These are phyloP conservation scores for Turnix velox DNA, from an alignment of 2,113 vertebrate species.

Conservation along the genomic window DNA sequence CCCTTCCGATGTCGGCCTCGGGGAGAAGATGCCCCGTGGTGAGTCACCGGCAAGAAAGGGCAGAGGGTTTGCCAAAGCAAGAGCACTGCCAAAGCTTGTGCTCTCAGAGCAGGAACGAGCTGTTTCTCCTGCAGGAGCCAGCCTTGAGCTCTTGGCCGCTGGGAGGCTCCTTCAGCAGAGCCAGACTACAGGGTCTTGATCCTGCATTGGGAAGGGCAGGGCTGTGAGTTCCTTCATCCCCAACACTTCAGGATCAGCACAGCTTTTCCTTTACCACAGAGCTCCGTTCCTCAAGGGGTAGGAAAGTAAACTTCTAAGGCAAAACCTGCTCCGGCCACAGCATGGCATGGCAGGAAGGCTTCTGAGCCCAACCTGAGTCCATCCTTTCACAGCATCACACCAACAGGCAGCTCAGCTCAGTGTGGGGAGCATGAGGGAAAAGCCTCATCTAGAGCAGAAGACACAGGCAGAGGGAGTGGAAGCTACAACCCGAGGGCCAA, in stretches of 20 bases:
- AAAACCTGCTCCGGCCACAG: not conserved
- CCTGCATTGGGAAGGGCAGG: rapidly evolving
- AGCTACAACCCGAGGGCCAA: not conserved
- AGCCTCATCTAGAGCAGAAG: rapidly evolving
- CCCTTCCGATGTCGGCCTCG: rapidly evolving
- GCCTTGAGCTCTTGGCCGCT: rapidly evolving
- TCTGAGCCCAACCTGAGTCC: not conserved
- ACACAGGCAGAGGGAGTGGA: not conserved
- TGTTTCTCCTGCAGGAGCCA: not conserved
- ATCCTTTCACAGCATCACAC: not conserved
- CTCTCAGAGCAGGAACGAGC: not conserved
- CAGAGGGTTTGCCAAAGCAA: not conserved
- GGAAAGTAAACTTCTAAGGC: not conserved
- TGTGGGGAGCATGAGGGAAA: not conserved
- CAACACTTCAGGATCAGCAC: rapidly evolving
- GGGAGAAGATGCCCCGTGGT: rapidly evolving
- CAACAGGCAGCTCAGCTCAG: not conserved
- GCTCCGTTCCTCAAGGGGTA: not conserved
- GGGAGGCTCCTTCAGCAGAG: rapidly evolving
- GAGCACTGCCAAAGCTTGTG: not conserved
- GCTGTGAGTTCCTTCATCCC: not conserved
- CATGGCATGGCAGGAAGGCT: not conserved
- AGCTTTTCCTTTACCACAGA: rapidly evolving
- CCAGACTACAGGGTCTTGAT: rapidly evolving
- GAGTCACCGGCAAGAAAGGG: not conserved